Base-by-base conservation (phyloP, 2,113 vertebrate genomes). In the Podiceps cristatus region DNA sequence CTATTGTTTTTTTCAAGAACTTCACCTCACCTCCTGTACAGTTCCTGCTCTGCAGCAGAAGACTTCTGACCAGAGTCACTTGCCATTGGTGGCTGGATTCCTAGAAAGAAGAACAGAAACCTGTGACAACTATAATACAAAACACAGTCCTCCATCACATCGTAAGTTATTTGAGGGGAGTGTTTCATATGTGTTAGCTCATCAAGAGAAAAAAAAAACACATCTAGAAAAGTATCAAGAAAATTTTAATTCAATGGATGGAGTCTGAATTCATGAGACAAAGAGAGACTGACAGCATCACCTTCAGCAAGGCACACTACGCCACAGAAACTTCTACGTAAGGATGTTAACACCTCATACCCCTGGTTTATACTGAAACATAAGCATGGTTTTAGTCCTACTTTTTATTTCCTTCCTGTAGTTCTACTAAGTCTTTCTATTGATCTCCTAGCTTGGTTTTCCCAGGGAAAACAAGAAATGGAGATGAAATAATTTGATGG, bases 1-100 rank as follows among this genome's bases (percentile, higher is more conserved):
- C 28, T n/a, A 14, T 2, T 27, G 11, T 15, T 17, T 24, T 75
- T 37, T 25, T 10, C 50, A 47, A 44, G 68, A 33, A 13, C 29
- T 68, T 31, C 14, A 50, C 63, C 99, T 96, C 88, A 99, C 99
- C 99, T 99, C 93, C 88, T 99, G 55, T 98, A 98, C 11, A 99
- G 96, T 27, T 99, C 99, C 73, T 99, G 98, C 33, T 98, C 98
- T 63, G 96, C 97, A 89, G 98, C 97, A 24, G 97, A 83, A 22
- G 95, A 31, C 31, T 97, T 97, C 59, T 95, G 82, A 83, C 90
- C 96, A 53, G 96, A 35, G 16, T 55, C 80, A 60, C 87, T 76
- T 28, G 88, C 42, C 23, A 14, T 63, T 22, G 97, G 95, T 25
- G 79, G 88, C 55, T 23, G 94, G 73, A 92, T 53, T 71, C 91